Conservation (phyloP, 2,113 vertebrate genomes). For the Etia nguti region DNA sequence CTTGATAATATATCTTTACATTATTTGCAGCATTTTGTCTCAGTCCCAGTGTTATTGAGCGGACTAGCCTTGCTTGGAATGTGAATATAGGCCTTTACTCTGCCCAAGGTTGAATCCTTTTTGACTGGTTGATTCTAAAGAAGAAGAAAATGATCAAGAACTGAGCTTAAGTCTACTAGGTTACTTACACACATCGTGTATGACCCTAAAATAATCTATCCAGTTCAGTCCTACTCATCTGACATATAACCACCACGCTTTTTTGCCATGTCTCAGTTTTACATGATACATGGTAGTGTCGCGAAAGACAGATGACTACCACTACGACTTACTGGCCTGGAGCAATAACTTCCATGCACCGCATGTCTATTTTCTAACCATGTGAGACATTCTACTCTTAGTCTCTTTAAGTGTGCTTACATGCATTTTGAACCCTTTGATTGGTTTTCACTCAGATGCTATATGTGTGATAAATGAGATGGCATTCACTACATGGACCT, state of each 20-base stretch:
- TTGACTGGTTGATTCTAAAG: background rate
- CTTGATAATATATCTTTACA: slow-evolving; percentile 23
- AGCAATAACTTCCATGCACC: slow-evolving; percentile 48
- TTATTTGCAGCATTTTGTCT: slow-evolving; percentile 1
- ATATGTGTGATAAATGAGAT: slow-evolving; percentile 28
- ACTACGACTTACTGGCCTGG: slow-evolving; percentile 32
- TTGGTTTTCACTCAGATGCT: background rate
- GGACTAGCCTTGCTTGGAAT: background rate
- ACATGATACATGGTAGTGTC: slow-evolving; percentile 52
- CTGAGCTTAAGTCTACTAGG: background rate
- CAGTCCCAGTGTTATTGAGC: background rate
- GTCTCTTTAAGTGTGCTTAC: slow-evolving; percentile 7
- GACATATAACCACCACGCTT: slow-evolving; percentile 22
- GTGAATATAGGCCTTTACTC: background rate
- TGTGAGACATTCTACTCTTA: slow-evolving; percentile 33
- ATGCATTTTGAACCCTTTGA: background rate
- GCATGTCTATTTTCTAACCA: slow-evolving; percentile 45
- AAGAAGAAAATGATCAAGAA: background rate
- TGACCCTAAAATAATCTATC: background rate
- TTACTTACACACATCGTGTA: background rate
- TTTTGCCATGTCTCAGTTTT: slow-evolving; percentile 46
- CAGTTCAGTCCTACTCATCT: background rate
- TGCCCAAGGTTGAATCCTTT: background rate
- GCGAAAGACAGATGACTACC: slow-evolving; percentile 54
- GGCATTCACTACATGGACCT: slow-evolving; percentile 4